Evolutionary conservation across 2,113 vertebrate species (phyloP), one percentile per base, ranked within the genome.

Genomic region (Empidonax traillii): DNA sequence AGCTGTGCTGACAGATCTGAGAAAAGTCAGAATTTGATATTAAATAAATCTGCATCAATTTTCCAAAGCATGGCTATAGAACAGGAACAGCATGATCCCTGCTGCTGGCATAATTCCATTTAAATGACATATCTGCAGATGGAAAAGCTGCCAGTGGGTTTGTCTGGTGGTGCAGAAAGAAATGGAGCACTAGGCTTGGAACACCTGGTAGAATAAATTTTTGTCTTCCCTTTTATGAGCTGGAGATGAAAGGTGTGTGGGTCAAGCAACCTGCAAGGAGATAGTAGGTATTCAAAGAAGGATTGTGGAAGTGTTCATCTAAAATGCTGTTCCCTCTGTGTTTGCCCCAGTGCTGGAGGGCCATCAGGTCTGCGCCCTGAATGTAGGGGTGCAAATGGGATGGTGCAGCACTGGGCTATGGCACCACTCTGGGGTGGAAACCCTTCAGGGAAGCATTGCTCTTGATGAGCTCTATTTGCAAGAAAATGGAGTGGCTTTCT

Each of bases 1-100:
- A 94, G 63, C 63, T 94, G 85, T 73, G 67, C 87, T 93, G 93
- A 85, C 90, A 97, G 81, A 85, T 93, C 55, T 77, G 85, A 95
- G 79, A 63, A 39, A 93, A 95, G 89, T 90, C 47, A 86, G 82
- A 91, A 93, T 90, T 85, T 68, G n/a, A 76, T 91, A 58, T 96
- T 81, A 53, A 94, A 81, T 74, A 83, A 58, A 80, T 89, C 90
- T 94, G 89, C 78, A 96, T 83, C 67, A 30, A 4, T 78, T 94
- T 91, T 91, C 67, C 43, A 90, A 90, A 76, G 78, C 46, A 15
- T 73, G 55, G 55, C 74, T 96, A 88, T 67, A 41, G 87, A 96
- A 87, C 71, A 91, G 81, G 93, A 96, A 88, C 85, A 87, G 75
- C 33, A 2, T 83, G 93, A 94, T 90, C 89, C 78, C 67, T 69